These are phyloP conservation scores for Molorchus minor DNA, from an alignment of 2,888 invertebrate species.

Conservation along the genomic window DNA sequence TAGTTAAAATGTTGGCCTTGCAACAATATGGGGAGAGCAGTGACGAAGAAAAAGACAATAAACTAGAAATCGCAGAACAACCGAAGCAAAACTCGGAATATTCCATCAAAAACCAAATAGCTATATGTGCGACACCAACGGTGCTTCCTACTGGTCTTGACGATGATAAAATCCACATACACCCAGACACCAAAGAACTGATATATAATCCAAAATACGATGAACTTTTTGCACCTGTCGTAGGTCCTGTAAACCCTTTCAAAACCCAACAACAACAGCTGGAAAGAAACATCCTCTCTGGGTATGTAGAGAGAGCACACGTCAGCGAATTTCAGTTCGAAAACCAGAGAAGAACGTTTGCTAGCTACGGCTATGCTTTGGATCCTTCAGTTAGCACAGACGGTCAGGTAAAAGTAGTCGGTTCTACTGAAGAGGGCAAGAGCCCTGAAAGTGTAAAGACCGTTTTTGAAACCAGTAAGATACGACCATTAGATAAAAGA, in stretches of 20 bases:
- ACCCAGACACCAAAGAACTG: constrained; percentile 83
- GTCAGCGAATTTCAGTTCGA: constrained; percentile 98
- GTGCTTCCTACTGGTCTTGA: constrained; percentile 82
- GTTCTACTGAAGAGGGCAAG: constrained; percentile 77
- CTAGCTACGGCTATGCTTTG: constrained; percentile 93
- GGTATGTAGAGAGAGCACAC: constrained; percentile 94
- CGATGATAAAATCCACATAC: constrained; percentile 76
- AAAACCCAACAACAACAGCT: constrained; percentile 90
- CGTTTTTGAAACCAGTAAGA: constrained; percentile 87
- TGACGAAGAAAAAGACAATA: constrained; percentile 66
- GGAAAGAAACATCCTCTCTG: constrained; percentile 89
- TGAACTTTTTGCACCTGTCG: constrained; percentile 89
- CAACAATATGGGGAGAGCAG: constrained; percentile 79
- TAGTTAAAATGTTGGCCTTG: constrained; percentile 77
- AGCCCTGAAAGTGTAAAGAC: constrained; percentile 67
- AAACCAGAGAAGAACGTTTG: constrained; percentile 92
- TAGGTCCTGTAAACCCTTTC: constrained; percentile 94
- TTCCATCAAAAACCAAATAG: constrained; percentile 71
- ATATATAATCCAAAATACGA: constrained; percentile 93
- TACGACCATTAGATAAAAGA: constrained; percentile 73
- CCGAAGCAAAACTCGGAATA: constrained; percentile 62
- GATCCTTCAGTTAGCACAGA: constrained; percentile 85
- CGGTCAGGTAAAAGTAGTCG: constrained; percentile 62
- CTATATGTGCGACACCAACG: constrained; percentile 83
- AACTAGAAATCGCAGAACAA: background rate